A percentile compares a stretch with the other conserved stretches of the same genome.
These are phyloP conservation scores for Cetonia aurata DNA, from an alignment of 2,888 invertebrate species.

Conservation along the genomic window DNA sequence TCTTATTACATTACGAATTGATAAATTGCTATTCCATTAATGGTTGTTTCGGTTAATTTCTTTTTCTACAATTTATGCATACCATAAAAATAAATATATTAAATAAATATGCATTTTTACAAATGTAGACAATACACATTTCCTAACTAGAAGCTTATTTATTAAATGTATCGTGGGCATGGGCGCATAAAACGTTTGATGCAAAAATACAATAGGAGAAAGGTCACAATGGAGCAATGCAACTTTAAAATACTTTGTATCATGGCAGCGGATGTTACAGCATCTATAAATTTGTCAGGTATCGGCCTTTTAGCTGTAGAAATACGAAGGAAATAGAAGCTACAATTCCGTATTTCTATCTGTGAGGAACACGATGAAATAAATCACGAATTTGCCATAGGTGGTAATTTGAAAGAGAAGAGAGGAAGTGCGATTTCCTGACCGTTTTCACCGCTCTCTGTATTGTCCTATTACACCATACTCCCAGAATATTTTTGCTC, in stretches of 20 bases:
- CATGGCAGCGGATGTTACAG: slow-evolving; percentile 21
- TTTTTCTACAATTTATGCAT: too few species aligned
- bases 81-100: too few species aligned
- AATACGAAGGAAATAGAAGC: slow-evolving; percentile 35
- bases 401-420: slow-evolving; percentile 47
- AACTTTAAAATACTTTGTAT: slow-evolving; percentile 6
- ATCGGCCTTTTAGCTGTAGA: slow-evolving; percentile 26
- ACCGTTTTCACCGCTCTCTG: slow-evolving; percentile 51
- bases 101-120: too few species aligned
- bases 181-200: too few species aligned
- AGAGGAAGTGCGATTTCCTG: slow-evolving; percentile 59
- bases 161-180: too few species aligned
- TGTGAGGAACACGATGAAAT: slow-evolving; percentile 22
- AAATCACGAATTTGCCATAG: slow-evolving; percentile 41
- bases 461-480: slow-evolving; percentile 25
- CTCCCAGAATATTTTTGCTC: slow-evolving; percentile 23
- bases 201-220: too few species aligned
- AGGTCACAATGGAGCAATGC: slow-evolving; percentile 4
- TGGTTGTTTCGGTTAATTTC: too few species aligned
- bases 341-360: slow-evolving; percentile 32
- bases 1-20: too few species aligned
- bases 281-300: slow-evolving; percentile 38
- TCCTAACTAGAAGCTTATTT: too few species aligned
- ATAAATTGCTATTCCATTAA: too few species aligned
- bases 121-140: too few species aligned